A percentile compares a stretch with the other conserved stretches of the same genome.
Conservation (phyloP, 1,140 invertebrate genomes). For the Elymnias hypermnestra region DNA sequence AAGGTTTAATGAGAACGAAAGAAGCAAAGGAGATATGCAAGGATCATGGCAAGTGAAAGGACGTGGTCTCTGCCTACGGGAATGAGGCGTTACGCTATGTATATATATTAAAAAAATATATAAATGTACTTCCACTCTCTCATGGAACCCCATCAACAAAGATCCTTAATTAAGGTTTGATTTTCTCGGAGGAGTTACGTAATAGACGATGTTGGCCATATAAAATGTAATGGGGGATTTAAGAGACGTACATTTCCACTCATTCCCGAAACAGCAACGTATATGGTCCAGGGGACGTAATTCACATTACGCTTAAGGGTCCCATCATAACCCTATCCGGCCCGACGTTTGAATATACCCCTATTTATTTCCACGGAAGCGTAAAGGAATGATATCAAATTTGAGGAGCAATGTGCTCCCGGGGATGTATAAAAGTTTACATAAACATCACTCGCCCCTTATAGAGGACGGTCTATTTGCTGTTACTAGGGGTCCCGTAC, state of each 20-base stretch:
- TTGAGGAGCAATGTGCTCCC: slow-evolving; percentile 17
- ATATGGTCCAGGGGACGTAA: slow-evolving; percentile 15
- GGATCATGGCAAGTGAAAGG: too few relatives aligned
- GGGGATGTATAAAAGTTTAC: slow-evolving; percentile 20
- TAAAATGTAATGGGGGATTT: slow-evolving; percentile 50
- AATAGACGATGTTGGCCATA: slow-evolving; percentile 49
- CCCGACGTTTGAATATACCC: slow-evolving; percentile 10
- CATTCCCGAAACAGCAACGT: slow-evolving; percentile 7
- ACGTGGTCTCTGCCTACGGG: too few relatives aligned
- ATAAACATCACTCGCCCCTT: slow-evolving; percentile 18
- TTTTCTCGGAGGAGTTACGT: slow-evolving; percentile 41
- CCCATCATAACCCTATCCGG: slow-evolving; percentile 9
- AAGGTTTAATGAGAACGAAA: too few relatives aligned
- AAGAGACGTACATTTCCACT: slow-evolving; percentile 8
- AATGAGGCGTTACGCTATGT: too few relatives aligned
- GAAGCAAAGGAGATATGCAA: too few relatives aligned
- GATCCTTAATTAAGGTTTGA: slow-evolving; percentile 46
- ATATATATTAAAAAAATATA: too few relatives aligned
- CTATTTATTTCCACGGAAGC: slow-evolving; percentile 23
- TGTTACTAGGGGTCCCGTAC: slow-evolving; percentile 12
- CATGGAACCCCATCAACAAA: slow-evolving; percentile 5
- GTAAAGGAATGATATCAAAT: slow-evolving; percentile 28
- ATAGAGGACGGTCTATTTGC: slow-evolving; percentile 16
- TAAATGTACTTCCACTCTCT: neutral
- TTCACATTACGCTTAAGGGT: slow-evolving; percentile 17